These are phyloP conservation scores for Micoletzkya japonica DNA, from an alignment of 2,888 invertebrate genomes.

Conservation along the genomic window DNA sequence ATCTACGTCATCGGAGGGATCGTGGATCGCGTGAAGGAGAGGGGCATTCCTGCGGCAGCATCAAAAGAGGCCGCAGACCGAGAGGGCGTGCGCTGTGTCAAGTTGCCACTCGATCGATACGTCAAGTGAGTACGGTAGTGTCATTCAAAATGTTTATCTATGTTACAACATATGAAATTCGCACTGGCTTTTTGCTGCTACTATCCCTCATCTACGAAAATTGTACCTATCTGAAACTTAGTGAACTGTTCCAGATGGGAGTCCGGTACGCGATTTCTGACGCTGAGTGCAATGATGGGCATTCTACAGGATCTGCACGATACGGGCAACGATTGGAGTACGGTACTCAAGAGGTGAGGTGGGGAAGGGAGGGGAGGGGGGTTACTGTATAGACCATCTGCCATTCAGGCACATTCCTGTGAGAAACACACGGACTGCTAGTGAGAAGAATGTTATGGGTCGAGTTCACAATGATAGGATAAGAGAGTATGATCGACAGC, in stretches of 20 bases:
- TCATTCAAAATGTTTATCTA: constrained; percentile 24
- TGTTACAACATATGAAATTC: not conserved
- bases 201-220: not conserved
- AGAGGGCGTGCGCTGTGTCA: constrained; percentile 42
- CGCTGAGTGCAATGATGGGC: constrained; percentile 49
- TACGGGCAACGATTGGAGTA: constrained; percentile 10
- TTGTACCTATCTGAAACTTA: too few relatives aligned
- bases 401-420: constrained; percentile 48
- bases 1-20: constrained; percentile 60
- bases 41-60: constrained; percentile 46
- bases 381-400: constrained; percentile 5
- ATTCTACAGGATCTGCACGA: constrained; percentile 54
- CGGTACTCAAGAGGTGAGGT: not conserved
- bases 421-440: constrained; percentile 39
- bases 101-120: constrained; percentile 43
- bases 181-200: not conserved
- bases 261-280: constrained; percentile 52
- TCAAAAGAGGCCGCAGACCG: constrained; percentile 46
- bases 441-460: constrained; percentile 45
- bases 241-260: constrained; percentile 18
- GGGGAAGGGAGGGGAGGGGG: not conserved
- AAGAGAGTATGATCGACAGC: constrained; percentile 31
- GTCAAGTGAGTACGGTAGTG: constrained; percentile 13
- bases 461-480: constrained; percentile 34
- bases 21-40: constrained; percentile 57